A percentile compares a stretch with the other conserved stretches of the same genome.
Conservation (phyloP, 2,888 invertebrate genomes). For the Drosophila diplacantha region DNA sequence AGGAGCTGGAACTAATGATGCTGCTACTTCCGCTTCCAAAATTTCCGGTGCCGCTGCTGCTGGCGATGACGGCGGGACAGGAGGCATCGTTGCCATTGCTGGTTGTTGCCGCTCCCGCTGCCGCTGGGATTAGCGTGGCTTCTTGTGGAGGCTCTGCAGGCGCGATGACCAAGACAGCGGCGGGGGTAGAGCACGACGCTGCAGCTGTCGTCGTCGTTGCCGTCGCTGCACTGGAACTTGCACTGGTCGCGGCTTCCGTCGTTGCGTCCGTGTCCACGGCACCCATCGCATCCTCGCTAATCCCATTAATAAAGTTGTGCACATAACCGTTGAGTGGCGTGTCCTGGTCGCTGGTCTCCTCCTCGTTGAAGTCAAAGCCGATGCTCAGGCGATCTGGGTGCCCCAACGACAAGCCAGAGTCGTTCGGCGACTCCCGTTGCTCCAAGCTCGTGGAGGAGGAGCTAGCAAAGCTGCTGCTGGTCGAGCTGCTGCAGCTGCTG, state of each 20-base stretch:
- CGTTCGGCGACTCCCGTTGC: constrained; percentile 27
- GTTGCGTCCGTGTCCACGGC: constrained; percentile 53
- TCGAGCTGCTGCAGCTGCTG: constrained; percentile 63
- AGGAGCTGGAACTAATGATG: constrained; percentile 14
- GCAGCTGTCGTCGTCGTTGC: background rate
- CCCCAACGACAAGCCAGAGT: constrained; percentile 54
- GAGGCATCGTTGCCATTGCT: constrained; percentile 16
- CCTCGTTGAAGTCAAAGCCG: constrained; percentile 76
- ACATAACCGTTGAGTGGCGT: constrained; percentile 76
- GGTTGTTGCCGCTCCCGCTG: constrained; percentile 13
- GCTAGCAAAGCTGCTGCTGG: constrained; percentile 61
- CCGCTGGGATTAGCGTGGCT: constrained; percentile 6
- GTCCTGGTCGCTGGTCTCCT: constrained; percentile 71
- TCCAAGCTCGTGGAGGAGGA: constrained; percentile 46
- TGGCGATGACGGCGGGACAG: constrained; percentile 2
- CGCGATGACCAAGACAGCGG: background rate
- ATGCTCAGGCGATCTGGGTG: constrained; percentile 64
- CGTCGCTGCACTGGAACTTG: background rate
- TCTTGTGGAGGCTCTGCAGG: constrained; percentile 1
- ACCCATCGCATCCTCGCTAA: constrained; percentile 68
- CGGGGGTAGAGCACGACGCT: background rate
- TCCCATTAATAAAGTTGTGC: constrained; percentile 77
- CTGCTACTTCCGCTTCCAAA: background rate
- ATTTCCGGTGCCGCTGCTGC: background rate
- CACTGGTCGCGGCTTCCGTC: background rate